Conservation (phyloP, 1,140 invertebrate genomes). For the Lepidotrigona ventralis region DNA sequence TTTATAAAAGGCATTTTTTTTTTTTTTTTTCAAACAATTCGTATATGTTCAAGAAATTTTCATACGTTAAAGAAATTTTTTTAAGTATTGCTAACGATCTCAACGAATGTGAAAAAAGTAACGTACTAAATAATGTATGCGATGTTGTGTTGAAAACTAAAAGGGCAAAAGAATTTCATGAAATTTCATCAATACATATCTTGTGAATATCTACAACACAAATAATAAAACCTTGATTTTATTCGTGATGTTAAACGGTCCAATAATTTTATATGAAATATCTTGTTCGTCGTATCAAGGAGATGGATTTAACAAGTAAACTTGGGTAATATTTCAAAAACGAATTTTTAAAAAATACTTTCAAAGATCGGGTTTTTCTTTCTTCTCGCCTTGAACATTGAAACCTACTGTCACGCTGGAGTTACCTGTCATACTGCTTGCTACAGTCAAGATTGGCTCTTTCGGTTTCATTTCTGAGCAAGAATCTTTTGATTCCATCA, state of each 20-base stretch:
- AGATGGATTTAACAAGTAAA: neutral
- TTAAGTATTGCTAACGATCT: neutral
- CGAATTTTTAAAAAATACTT: neutral
- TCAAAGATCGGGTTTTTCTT: constrained; percentile 46
- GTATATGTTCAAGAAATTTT: too few relatives aligned
- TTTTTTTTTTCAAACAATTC: neutral
- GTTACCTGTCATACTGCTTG: constrained; percentile 75
- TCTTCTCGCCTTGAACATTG: constrained; percentile 67
- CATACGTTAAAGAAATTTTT: neutral
- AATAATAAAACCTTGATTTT: neutral
- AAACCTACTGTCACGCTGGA: constrained; percentile 74
- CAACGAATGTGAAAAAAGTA: neutral
- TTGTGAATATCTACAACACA: too few relatives aligned
- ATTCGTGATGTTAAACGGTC: neutral
- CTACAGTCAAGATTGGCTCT: constrained; percentile 75
- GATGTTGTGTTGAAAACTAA: neutral
- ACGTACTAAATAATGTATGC: neutral
- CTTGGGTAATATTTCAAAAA: neutral
- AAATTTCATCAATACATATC: neutral
- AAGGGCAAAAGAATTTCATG: neutral
- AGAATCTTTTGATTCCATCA: constrained; percentile 45
- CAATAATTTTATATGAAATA: constrained; percentile 2
- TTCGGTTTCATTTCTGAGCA: constrained; percentile 42
- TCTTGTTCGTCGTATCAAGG: neutral
- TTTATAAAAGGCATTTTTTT: neutral